Percentiles rank a stretch among this genome's conserved stretches.
Conservation (phyloP, 2,113 vertebrate genomes). For the Hydropotes inermis region DNA sequence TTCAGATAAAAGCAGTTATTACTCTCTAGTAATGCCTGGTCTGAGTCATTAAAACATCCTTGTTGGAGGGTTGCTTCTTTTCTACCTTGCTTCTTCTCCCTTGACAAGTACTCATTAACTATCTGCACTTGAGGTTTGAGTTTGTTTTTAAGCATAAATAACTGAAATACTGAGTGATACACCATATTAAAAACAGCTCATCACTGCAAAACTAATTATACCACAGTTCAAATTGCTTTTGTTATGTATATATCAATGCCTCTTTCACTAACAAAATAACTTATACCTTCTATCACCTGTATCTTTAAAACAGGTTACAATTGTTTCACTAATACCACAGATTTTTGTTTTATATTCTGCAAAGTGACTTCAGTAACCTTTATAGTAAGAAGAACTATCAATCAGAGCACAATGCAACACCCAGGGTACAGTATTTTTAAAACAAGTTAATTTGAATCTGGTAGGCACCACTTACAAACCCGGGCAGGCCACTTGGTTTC, state of each 20-base stretch:
- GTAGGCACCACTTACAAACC: background rate
- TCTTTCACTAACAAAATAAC: conserved; percentile 8
- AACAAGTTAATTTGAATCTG: conserved; percentile 14
- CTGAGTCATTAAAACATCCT: background rate
- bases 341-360: background rate
- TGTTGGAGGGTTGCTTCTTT: background rate
- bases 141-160: conserved; percentile 9
- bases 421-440: background rate
- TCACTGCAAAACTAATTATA: background rate
- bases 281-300: background rate
- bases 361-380: background rate
- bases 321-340: background rate
- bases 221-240: background rate
- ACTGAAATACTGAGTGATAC: background rate
- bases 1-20: background rate
- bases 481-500: background rate
- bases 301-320: conserved; percentile 13
- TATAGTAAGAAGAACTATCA: background rate
- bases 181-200: background rate
- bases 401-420: background rate
- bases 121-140: background rate
- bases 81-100: background rate
- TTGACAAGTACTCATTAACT: background rate
- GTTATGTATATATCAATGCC: background rate
- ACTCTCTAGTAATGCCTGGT: background rate